Base-by-base conservation (phyloP, 2,113 vertebrate species). In the Chionis minor region DNA sequence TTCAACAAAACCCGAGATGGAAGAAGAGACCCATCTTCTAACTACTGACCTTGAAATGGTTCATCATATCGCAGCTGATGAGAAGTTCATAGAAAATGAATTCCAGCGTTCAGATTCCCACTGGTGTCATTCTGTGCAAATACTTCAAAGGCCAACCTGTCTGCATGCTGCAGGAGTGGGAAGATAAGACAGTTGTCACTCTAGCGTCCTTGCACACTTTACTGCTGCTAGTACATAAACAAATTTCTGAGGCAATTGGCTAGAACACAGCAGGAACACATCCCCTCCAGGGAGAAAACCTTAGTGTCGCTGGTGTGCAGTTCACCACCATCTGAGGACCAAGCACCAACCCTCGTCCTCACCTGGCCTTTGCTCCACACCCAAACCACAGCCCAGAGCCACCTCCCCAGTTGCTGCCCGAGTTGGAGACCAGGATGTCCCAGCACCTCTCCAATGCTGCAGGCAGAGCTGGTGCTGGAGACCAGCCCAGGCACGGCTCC, bases 31-130 rank as follows among this genome's bases (percentile, higher is more conserved):
- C 23, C 23, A 44, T 22, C 40, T 69, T n/a, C 16, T 33, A 67
- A 79, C n/a, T 73, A 96, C 96, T 97, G 95, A 99, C 99, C 99
- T 99, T 99, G 97, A 99, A 99, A 62, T 97, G 98, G 83, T 96
- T 99, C 96, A 99, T 99, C 95, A 99, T 97, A 97, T 99, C 99
- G 23, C 99, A 99, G 97, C 99, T 98, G 32, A 98, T 99, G 78
- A 99, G 98, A 91, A 99, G 97, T 97, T 99, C 99, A 79, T 99
- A 99, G 98, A 99, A 99, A 97, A 99, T 99, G 96, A 99, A 99
- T 97, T 99, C 99, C 88, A 99, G 98, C 2, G 98, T 98, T 30
- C 99, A 38, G 99, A 73, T 99, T 99, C 10, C 99, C 98, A 38
- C 99, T 99, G 91, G 98, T 97, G 18, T 99, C 99, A 42, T 99